phyloP scores from a whole-genome alignment of 2,797 vertebrate genomes.

The Petrocephalus schoutedeni region DNA sequence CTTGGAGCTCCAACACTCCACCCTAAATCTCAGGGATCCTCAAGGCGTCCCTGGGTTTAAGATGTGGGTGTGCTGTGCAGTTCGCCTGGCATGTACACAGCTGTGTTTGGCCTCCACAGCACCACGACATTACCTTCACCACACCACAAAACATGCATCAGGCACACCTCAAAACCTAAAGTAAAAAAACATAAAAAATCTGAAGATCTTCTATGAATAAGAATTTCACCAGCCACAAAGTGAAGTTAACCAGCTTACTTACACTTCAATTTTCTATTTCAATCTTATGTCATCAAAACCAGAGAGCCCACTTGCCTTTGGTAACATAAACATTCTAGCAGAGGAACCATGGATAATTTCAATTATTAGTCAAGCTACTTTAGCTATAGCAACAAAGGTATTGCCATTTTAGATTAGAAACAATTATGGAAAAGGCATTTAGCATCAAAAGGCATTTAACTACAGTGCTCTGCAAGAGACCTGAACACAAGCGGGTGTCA shows the following conservation, averaged over 20 bases:
- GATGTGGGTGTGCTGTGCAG: conserved; percentile 29
- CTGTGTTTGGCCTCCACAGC: conserved; percentile 55
- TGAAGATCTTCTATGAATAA: neutral
- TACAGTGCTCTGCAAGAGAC: neutral
- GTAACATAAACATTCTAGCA: neutral
- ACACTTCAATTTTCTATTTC: neutral
- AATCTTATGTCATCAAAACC: neutral
- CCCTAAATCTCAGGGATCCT: conserved; percentile 40
- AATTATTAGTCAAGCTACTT: neutral
- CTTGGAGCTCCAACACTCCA: conserved; percentile 60
- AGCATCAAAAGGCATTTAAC: neutral
- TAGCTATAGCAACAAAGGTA: neutral
- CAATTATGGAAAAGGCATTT: neutral
- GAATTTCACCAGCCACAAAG: neutral
- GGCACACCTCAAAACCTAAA: neutral
- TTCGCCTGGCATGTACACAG: conserved; percentile 51
- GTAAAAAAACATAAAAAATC: conserved; percentile 40
- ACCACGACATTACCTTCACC: conserved; percentile 45
- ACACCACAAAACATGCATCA: conserved; percentile 30
- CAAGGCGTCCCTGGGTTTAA: conserved; percentile 23
- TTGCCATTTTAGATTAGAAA: neutral
- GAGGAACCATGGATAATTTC: neutral
- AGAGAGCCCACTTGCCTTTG: neutral
- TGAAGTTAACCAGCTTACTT: neutral
- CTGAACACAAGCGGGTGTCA: neutral